Conservation (phyloP, 2,113 vertebrate genomes). For the Ageneiosus marmoratus region DNA sequence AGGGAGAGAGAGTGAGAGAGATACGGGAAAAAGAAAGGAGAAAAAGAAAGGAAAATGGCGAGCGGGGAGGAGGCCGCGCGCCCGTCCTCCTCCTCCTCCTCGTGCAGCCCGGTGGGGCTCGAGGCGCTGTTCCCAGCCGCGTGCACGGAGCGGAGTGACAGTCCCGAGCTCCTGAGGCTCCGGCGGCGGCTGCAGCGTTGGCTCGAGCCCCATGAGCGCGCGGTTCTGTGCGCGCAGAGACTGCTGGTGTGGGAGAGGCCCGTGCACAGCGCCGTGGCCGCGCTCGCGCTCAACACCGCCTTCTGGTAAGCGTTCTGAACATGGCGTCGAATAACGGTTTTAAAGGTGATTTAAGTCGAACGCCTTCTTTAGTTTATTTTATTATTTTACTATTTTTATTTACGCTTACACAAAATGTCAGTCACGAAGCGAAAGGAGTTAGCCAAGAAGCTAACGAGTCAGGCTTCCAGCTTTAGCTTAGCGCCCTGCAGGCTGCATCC, state of each 20-base stretch:
- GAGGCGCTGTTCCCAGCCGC: constrained; percentile 73
- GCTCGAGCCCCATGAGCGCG: constrained; percentile 77
- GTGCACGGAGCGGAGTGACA: constrained; percentile 55
- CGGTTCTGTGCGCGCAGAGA: constrained; percentile 79
- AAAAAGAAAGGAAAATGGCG: constrained; percentile 72
- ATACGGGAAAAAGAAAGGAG: too few species aligned
- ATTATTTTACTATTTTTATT: too few species aligned
- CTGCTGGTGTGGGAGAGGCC: constrained; percentile 94
- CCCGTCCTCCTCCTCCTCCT: constrained; percentile 52
- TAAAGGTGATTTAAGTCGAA: neutral
- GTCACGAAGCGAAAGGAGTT: neutral
- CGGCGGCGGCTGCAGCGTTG: constrained; percentile 80
- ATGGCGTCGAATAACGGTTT: neutral
- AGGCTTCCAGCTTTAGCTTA: neutral
- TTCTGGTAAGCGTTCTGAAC: constrained; percentile 80
- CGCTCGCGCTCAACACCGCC: constrained; percentile 84
- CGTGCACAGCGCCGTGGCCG: constrained; percentile 83
- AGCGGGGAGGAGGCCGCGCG: constrained; percentile 72
- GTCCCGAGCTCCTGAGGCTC: constrained; percentile 70
- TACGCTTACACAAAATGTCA: neutral
- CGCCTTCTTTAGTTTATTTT: too few species aligned
- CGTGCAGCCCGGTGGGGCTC: constrained; percentile 59
- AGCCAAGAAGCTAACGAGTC: neutral
- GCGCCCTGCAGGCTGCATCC: neutral
- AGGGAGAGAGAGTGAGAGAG: too few species aligned